Conservation (phyloP, 2,797 vertebrate genomes). For the Gambusia yucatana region DNA sequence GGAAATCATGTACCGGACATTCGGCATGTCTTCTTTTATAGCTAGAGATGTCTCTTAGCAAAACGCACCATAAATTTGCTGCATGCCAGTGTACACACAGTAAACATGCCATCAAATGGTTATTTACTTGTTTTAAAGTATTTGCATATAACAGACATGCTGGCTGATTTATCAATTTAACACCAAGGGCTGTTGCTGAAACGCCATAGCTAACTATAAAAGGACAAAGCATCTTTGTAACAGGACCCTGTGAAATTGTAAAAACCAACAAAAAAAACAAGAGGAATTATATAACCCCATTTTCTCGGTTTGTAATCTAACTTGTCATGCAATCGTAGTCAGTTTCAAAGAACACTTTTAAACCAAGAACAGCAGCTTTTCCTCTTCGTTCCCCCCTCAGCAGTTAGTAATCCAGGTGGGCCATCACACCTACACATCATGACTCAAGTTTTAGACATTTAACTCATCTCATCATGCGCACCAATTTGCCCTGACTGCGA, state of each 20-base stretch:
- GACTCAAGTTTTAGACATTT: constrained; percentile 68
- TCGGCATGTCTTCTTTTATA: background rate
- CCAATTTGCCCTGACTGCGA: constrained; percentile 45
- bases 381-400: constrained; percentile 14
- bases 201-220: background rate
- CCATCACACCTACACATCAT: constrained; percentile 57
- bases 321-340: constrained; percentile 16
- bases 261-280: background rate
- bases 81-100: background rate
- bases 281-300: constrained; percentile 34
- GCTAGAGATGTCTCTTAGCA: background rate
- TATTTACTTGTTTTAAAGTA: background rate
- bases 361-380: constrained; percentile 49
- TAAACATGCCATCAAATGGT: background rate
- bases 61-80: constrained; percentile 5
- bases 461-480: constrained; percentile 53
- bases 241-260: background rate
- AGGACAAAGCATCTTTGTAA: background rate
- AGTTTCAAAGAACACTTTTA: constrained; percentile 45
- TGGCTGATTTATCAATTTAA: background rate
- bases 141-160: background rate
- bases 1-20: background rate
- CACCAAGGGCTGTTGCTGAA: background rate
- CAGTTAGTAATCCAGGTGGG: constrained; percentile 70
- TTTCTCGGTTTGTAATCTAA: constrained; percentile 14